Percentiles rank a stretch among this genome's conserved stretches.
phyloP scores from a whole-genome alignment of 2,888 invertebrate genomes.

The Pharmacophagus antenor region DNA sequence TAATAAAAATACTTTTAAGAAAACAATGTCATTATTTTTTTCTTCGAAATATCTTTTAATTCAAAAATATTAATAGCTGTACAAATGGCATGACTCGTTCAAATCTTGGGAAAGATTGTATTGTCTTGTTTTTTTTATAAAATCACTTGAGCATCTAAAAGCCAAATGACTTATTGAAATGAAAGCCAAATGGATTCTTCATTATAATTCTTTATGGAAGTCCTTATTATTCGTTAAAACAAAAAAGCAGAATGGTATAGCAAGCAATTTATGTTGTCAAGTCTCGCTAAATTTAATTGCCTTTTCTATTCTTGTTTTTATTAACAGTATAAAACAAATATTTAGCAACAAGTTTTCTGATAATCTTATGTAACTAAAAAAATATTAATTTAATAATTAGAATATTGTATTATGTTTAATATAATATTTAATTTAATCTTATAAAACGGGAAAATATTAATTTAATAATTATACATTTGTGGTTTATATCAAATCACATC shows the following conservation, averaged over 20 bases:
- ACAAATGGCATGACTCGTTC: slow-evolving; percentile 37
- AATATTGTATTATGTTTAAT: too few species aligned
- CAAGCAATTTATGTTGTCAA: too few species aligned
- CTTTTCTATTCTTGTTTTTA: background rate
- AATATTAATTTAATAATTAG: too few species aligned
- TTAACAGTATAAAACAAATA: too few species aligned
- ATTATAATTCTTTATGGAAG: slow-evolving; percentile 38
- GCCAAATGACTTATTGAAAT: slow-evolving; percentile 58
- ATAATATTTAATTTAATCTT: too few species aligned
- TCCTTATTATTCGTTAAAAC: slow-evolving; percentile 20
- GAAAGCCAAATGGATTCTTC: slow-evolving; percentile 62
- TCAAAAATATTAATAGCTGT: slow-evolving; percentile 13
- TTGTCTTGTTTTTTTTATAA: slow-evolving; percentile 47
- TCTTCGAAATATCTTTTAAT: slow-evolving; percentile 3
- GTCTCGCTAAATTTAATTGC: background rate
- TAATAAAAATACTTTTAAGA: background rate
- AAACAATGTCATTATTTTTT: slow-evolving; percentile 1
- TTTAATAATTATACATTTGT: too few species aligned
- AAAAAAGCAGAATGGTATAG: slow-evolving; percentile 2
- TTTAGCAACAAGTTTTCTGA: too few species aligned
- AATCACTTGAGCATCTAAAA: slow-evolving; percentile 71
- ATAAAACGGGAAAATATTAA: too few species aligned
- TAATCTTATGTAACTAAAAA: too few species aligned
- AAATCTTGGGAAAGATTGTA: slow-evolving; percentile 42
- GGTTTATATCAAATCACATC: too few species aligned